These are phyloP conservation scores for Acrocephalus kingi DNA, from an alignment of 2,113 vertebrate species.

Conservation along the genomic window DNA sequence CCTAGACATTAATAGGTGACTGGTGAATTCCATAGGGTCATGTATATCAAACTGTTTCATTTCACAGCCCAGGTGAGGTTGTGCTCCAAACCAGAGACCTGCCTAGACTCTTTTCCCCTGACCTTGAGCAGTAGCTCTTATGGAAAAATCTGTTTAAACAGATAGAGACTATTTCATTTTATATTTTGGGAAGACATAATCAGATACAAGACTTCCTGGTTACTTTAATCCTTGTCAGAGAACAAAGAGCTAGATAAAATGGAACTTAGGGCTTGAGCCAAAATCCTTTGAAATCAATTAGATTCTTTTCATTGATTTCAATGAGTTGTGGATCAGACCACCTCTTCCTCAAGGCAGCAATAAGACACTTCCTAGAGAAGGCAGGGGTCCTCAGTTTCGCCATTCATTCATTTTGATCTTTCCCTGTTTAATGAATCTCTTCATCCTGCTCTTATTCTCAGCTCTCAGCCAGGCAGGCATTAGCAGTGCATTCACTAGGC, in stretches of 20 bases:
- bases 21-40: background rate
- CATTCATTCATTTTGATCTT: slow-evolving; percentile 44
- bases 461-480: slow-evolving; percentile 14
- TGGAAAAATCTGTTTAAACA: background rate
- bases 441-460: slow-evolving; percentile 51
- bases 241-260: slow-evolving; percentile 52
- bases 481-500: slow-evolving; percentile 20
- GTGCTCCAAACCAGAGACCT: background rate
- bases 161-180: background rate
- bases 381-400: slow-evolving; percentile 27
- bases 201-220: slow-evolving; percentile 1
- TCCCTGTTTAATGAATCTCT: slow-evolving; percentile 41
- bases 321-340: slow-evolving; percentile 48
- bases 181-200: slow-evolving; percentile 10
- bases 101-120: background rate
- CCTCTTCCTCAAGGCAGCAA: slow-evolving; percentile 47
- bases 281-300: slow-evolving; percentile 54
- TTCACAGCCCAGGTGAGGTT: background rate
- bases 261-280: slow-evolving; percentile 19
- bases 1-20: background rate
- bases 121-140: background rate
- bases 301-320: slow-evolving; percentile 56
- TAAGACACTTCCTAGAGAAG: slow-evolving; percentile 41
- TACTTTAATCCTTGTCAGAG: slow-evolving; percentile 35
- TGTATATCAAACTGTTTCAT: background rate